Conservation (phyloP, 53 echinoderm and acorn worm species). For the Henricia sp. region DNA sequence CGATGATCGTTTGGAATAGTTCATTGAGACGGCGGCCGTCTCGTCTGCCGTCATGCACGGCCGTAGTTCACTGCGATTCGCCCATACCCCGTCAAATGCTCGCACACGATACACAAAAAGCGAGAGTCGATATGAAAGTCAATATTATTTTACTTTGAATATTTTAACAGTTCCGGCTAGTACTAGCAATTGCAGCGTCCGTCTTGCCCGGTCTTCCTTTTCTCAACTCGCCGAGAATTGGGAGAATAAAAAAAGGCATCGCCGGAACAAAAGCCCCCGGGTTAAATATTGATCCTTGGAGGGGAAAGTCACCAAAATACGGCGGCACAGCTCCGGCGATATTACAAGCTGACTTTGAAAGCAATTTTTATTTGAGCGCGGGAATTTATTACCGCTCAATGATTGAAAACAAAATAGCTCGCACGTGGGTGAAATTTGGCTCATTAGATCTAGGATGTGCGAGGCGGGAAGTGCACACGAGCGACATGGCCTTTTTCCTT, state of each 20-base stretch:
- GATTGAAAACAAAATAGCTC: conserved; percentile 46
- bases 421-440: conserved; percentile 36
- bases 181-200: neutral
- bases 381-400: conserved; percentile 41
- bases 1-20: too few species aligned
- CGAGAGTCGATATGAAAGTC: neutral
- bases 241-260: neutral
- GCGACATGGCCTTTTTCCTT: too few species aligned
- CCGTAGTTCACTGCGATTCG: neutral
- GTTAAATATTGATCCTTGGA: conserved; percentile 12
- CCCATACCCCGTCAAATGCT: neutral
- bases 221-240: neutral
- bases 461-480: neutral
- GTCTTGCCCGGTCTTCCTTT: too few species aligned
- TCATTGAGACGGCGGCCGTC: too few species aligned
- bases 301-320: neutral
- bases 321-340: neutral
- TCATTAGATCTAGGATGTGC: neutral
- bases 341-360: conserved; percentile 37
- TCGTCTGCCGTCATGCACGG: neutral
- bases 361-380: conserved; percentile 30
- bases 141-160: conserved; percentile 34
- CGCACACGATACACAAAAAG: neutral
- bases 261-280: neutral
- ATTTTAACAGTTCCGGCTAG: conserved; percentile 13